Evolutionary conservation across 2,888 invertebrate genomes (phyloP).

Genomic region (Lampropteryx suffumata): DNA sequence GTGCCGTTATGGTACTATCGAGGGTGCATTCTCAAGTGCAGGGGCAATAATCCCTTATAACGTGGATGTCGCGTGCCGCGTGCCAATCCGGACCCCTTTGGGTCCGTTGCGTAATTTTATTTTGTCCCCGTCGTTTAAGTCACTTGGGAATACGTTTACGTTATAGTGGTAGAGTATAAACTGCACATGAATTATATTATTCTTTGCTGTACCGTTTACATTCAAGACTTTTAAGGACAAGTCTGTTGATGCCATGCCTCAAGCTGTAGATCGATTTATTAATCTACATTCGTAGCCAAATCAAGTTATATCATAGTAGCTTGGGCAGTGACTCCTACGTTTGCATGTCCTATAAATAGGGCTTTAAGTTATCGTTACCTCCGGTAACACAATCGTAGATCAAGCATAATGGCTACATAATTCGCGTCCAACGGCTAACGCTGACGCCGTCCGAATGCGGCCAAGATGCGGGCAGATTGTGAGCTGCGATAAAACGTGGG

Average conservation of each 20-base stretch:
- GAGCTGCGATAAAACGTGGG: constrained; percentile 65
- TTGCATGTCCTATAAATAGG: constrained; percentile 35
- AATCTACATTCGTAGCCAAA: not conserved
- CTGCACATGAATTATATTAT: constrained; percentile 37
- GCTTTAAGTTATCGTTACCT: constrained; percentile 53
- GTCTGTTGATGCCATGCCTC: no score
- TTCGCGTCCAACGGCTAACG: constrained; percentile 59
- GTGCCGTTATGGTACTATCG: constrained; percentile 50
- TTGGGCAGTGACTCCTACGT: constrained; percentile 6
- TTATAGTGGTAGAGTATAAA: constrained; percentile 50
- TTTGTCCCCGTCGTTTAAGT: constrained; percentile 48
- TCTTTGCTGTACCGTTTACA: constrained; percentile 30
- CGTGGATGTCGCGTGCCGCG: constrained; percentile 63
- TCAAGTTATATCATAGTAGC: not conserved
- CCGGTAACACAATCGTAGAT: constrained; percentile 54
- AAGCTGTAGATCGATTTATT: no score
- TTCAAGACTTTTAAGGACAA: no score
- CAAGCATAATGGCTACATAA: constrained; percentile 67
- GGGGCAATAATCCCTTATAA: constrained; percentile 70
- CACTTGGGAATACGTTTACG: constrained; percentile 50
- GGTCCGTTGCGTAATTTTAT: constrained; percentile 68
- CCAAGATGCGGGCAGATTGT: constrained; percentile 67
- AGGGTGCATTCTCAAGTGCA: constrained; percentile 75
- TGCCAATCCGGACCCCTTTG: constrained; percentile 45
- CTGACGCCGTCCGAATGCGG: constrained; percentile 65